Evolutionary conservation across 2,113 vertebrate genomes (phyloP), one percentile per base, ranked within the genome.

Genomic region (Pygoscelis adeliae): DNA sequence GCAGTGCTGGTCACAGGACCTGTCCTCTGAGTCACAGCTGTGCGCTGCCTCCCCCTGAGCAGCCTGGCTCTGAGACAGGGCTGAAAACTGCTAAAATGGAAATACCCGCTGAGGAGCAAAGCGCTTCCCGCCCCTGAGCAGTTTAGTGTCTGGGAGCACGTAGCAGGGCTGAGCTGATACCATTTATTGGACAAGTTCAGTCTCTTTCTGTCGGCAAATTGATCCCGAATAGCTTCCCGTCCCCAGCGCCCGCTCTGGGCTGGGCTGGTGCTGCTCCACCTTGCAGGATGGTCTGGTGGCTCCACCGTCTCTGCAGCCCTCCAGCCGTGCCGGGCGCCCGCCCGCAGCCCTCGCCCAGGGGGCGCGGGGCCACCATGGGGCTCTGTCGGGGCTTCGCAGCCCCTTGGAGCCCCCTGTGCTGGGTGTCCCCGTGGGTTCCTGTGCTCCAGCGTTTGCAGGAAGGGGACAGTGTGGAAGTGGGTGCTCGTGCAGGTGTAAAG

Each of bases 391-490:
- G 42, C 55, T 56, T 25, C 0, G 1, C 15, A 5, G 44, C 58
- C 71, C 83, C 62, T 40, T 3, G 0, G 23, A 62, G 6, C 29
- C 42, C 49, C 36, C 21, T 1, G 3, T 29, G 38, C 2, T 4
- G 70, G 65, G 8, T n/a, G 49, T 19, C 38, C 67, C 69, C 3
- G 5, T 2, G 11, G 9, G 1, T 12, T 78, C 22, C 47, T 5
- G 0, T 1, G 34, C 47, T 46, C 27, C 19, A 5, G 61, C 2
- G 0, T 15, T 19, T 18, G 40, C 11, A 2, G 62, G 62, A 8
- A 40, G 56, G 66, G 56, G 25, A 3, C 6, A 47, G 9, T 6
- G 83, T 6, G 79, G 3, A 15, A 22, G 2, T 0, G 10, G 40
- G 29, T 32, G 46, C 17, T 26, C 0, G 3, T 4, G 55, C 23